Evolutionary conservation across 2,797 vertebrate genomes (phyloP).

Genomic region (Pogonophryne albipinna): DNA sequence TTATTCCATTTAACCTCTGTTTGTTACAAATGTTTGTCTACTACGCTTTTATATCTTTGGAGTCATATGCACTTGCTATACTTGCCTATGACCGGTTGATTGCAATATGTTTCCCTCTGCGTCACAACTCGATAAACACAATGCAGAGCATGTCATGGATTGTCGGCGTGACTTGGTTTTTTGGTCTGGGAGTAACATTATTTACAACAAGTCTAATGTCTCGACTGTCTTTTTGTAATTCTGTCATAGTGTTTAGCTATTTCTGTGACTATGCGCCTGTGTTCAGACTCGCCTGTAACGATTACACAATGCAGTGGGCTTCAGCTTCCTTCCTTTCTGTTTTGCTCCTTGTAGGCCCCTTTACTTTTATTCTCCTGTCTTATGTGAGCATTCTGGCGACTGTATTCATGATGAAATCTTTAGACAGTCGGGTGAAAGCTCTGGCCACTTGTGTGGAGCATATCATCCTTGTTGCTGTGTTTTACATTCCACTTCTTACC

Average conservation of each 20-base stretch:
- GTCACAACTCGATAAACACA: constrained; percentile 75
- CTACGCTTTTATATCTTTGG: constrained; percentile 55
- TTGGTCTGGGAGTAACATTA: too few species aligned
- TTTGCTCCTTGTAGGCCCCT: constrained; percentile 31
- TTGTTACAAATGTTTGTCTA: constrained; percentile 77
- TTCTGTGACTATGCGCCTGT: constrained; percentile 83
- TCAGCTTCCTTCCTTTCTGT: constrained; percentile 7
- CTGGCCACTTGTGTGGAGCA: constrained; percentile 79
- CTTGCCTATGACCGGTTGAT: constrained; percentile 80
- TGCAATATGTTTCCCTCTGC: constrained; percentile 81
- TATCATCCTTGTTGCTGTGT: constrained; percentile 75
- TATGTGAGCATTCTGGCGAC: constrained; percentile 72
- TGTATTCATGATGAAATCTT: constrained; percentile 79
- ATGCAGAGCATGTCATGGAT: constrained; percentile 68
- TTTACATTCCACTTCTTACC: constrained; percentile 72
- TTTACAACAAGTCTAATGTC: constrained; percentile 51
- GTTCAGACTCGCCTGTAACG: constrained; percentile 78
- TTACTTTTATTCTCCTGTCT: constrained; percentile 69
- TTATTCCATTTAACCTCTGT: constrained; percentile 76
- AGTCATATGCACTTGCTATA: constrained; percentile 71
- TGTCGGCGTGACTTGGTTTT: constrained; percentile 58
- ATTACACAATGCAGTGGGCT: constrained; percentile 67
- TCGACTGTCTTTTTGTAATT: constrained; percentile 75
- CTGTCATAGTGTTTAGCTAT: constrained; percentile 75
- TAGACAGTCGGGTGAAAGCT: constrained; percentile 70